Evolutionary conservation across 2,113 vertebrate genomes (phyloP).

Genomic region (Erpornis zantholeuca): DNA sequence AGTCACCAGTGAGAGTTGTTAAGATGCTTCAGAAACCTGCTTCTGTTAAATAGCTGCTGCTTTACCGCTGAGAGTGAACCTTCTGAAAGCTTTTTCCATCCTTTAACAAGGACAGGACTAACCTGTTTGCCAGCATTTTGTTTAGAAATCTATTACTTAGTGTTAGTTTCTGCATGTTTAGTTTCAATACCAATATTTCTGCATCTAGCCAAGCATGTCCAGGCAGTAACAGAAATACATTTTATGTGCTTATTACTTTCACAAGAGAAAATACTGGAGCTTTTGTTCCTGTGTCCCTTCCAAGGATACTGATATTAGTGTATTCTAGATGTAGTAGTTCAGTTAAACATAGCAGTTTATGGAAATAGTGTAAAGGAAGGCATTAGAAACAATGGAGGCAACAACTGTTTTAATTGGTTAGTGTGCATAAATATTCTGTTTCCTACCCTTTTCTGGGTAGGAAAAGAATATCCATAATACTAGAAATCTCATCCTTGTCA

Average conservation of each 20-base stretch:
- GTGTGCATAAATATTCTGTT: background rate
- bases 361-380: background rate
- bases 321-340: background rate
- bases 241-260: background rate
- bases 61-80: slow-evolving; percentile 21
- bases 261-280: background rate
- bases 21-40: slow-evolving; percentile 69
- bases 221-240: background rate
- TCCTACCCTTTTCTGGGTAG: too few relatives aligned
- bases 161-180: slow-evolving; percentile 15
- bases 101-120: slow-evolving; percentile 41
- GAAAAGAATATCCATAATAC: background rate
- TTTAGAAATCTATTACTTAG: slow-evolving; percentile 3
- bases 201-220: background rate
- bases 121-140: background rate
- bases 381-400: background rate
- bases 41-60: slow-evolving; percentile 56
- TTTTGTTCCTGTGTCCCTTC: background rate
- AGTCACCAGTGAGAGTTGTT: slow-evolving; percentile 75
- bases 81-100: slow-evolving; percentile 36
- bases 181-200: background rate
- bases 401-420: background rate
- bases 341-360: background rate
- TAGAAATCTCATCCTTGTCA: background rate
- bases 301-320: background rate